A percentile compares a stretch with the other conserved stretches of the same genome.
phyloP scores from a whole-genome alignment of 2,888 invertebrate genomes.

The Conomelus anceps region DNA sequence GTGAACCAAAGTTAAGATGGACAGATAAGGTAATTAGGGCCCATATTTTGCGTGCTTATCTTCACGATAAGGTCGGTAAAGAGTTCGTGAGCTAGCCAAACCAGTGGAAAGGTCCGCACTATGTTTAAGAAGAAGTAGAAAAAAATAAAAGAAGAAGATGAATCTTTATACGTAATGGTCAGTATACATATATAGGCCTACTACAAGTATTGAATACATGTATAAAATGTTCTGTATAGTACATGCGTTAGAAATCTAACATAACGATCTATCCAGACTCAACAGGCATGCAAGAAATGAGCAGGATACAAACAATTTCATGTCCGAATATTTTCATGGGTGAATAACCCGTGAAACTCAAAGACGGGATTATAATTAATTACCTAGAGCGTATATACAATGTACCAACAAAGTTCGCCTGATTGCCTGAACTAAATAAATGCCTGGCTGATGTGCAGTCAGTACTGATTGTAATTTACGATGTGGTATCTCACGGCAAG shows the following conservation, averaged over 20 bases:
- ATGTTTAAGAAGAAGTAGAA: too few relatives aligned
- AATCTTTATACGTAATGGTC: too few relatives aligned
- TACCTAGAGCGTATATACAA: background rate
- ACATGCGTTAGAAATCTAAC: background rate
- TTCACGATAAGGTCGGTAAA: background rate
- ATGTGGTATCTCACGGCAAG: background rate
- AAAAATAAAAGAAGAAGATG: too few relatives aligned
- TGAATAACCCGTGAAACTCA: background rate
- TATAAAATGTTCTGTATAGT: background rate
- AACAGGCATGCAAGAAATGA: background rate
- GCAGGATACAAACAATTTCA: background rate
- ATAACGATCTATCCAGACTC: background rate
- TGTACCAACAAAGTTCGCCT: background rate
- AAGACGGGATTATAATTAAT: background rate
- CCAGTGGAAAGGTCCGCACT: too few relatives aligned
- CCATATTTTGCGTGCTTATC: background rate
- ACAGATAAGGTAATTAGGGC: background rate
- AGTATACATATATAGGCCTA: background rate
- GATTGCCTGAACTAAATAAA: background rate
- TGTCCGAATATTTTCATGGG: background rate
- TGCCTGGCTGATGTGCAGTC: background rate
- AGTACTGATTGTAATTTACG: background rate
- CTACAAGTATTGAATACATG: background rate
- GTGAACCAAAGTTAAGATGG: background rate
- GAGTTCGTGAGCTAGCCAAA: background rate